Evolutionary conservation across 2,113 vertebrate species (phyloP), one percentile per base, ranked within the genome.

Genomic region (Thomomys bottae): DNA sequence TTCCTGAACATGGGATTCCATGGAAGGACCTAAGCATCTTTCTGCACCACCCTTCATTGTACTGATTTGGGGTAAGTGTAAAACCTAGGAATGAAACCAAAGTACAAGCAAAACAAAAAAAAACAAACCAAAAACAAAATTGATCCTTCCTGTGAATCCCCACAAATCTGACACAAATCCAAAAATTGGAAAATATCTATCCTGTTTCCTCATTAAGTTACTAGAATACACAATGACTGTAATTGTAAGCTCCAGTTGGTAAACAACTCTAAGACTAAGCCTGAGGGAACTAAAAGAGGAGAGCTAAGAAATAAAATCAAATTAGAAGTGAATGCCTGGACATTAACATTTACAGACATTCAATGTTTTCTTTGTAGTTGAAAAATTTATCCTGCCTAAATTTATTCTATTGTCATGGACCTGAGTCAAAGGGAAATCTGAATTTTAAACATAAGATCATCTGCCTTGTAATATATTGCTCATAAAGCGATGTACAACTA

Each of bases 191-290:
- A 59, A 94, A 92, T 0, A 0, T 79, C 82, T 73, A 73, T 54
- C 94, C 88, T 90, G 23, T 67, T 93, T 95, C 61, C 72, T 77
- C 87, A 92, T 96, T 91, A 93, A 93, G 79, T 95, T 96, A 96
- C 95, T 92, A 95, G 96, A 95, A 95, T 32, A 59, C 81, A 93
- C 87, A 40, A 71, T 94, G 95, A 90, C 89, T 59, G 83, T 95
- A 96, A 94, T 90, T 94, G 81, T 93, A 87, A 95, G 73, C 78
- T 97, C 95, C 84, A 96, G 95, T 82, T 95, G 95, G 78, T 96
- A 96, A 95, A 90, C 92, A 94, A 87, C 95, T 95, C 95, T 93
- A 96, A 95, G 81, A 88, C 71, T 81, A 93, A 94, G 93, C 95
- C 96, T 87, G 67, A 88, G 93, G 94, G 85, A 94, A 88, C 54